These are phyloP conservation scores for Nasonia oneida DNA, from an alignment of 2,888 invertebrate genomes.

Conservation along the genomic window DNA sequence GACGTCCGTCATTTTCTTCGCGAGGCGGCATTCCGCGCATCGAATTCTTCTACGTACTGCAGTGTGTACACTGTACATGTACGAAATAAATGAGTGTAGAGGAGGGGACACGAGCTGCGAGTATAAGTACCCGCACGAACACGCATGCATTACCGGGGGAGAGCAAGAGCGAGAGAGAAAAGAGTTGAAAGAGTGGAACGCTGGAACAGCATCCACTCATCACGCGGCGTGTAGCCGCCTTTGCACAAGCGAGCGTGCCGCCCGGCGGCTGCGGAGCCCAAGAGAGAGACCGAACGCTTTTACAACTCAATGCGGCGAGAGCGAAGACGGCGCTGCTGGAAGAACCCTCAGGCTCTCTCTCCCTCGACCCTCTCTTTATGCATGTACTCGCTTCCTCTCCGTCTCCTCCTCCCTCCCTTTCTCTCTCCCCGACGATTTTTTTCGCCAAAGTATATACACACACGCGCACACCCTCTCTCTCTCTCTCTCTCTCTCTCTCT, in stretches of 20 bases:
- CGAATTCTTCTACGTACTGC: background rate
- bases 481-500: conserved; percentile 5
- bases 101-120: conserved; percentile 8
- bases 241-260: conserved; percentile 78
- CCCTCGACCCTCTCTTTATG: conserved; percentile 63
- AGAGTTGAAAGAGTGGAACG: conserved; percentile 78
- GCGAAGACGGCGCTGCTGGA: conserved; percentile 63
- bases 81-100: background rate
- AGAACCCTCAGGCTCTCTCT: conserved; percentile 67
- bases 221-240: conserved; percentile 79
- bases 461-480: background rate
- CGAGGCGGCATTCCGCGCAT: too few relatives aligned
- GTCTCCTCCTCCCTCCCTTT: conserved; percentile 36
- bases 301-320: conserved; percentile 77
- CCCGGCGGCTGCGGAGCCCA: conserved; percentile 71
- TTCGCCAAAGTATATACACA: conserved; percentile 28
- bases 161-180: conserved; percentile 70
- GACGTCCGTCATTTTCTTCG: too few relatives aligned
- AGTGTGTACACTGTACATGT: background rate
- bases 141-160: conserved; percentile 54
- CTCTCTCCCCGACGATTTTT: conserved; percentile 41
- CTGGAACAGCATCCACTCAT: conserved; percentile 78
- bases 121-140: conserved; percentile 58
- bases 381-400: conserved; percentile 58
- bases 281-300: conserved; percentile 77